These are phyloP conservation scores for Oreocharis arfaki DNA, from an alignment of 2,113 vertebrate genomes.

Conservation along the genomic window DNA sequence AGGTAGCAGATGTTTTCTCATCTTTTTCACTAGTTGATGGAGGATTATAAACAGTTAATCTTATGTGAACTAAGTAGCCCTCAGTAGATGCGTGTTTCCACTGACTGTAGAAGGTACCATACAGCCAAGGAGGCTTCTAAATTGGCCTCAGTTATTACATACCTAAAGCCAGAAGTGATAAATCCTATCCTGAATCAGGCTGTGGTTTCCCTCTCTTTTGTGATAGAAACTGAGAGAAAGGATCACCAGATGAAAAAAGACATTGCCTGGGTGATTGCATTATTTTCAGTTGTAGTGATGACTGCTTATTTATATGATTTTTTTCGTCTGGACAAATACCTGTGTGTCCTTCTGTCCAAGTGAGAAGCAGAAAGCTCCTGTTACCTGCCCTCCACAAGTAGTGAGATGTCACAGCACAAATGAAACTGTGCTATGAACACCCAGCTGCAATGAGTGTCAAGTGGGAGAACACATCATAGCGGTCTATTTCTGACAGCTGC, in stretches of 20 bases:
- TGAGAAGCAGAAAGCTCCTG: not conserved
- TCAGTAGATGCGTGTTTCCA: not conserved
- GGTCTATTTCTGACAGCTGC: not conserved
- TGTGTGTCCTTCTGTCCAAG: not conserved
- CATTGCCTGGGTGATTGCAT: rapidly evolving
- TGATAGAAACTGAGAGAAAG: not conserved
- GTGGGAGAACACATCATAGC: not conserved
- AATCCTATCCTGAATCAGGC: not conserved
- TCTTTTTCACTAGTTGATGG: not conserved
- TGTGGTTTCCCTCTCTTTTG: not conserved
- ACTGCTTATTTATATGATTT: not conserved
- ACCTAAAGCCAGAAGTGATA: not conserved
- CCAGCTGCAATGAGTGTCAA: not conserved
- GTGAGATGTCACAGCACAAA: not conserved
- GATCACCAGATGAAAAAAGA: not conserved
- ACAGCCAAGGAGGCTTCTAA: not conserved
- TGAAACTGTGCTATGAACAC: not conserved
- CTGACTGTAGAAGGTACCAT: not conserved
- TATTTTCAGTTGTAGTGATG: not conserved
- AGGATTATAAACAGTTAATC: not conserved
- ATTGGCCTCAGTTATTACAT: not conserved
- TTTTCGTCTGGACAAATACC: not conserved
- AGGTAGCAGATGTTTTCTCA: not conserved
- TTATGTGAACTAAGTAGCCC: not conserved
- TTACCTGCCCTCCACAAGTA: not conserved